A percentile compares a stretch with the other conserved stretches of the same genome.
phyloP scores from a whole-genome alignment of 1,140 invertebrate genomes.

The Drosophila dunni region DNA sequence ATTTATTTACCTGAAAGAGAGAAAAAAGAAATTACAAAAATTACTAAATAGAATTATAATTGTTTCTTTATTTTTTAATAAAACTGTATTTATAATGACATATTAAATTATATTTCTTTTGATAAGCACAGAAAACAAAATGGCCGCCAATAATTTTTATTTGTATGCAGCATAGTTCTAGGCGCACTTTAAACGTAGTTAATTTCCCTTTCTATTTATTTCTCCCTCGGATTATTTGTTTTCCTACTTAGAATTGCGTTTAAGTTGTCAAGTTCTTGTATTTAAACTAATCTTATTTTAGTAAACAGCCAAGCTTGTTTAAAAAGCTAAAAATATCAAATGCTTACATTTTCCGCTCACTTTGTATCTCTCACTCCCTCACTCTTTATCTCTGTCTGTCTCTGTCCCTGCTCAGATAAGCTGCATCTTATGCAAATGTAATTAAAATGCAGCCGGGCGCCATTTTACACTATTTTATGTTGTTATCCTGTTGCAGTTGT shows the following conservation, averaged over 20 bases:
- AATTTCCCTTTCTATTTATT: no score
- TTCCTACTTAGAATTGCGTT: background rate
- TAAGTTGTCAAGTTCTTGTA: background rate
- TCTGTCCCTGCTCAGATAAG: conserved; percentile 40
- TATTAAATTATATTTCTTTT: no score
- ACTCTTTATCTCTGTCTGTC: background rate
- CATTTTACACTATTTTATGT: conserved; percentile 56
- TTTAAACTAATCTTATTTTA: background rate
- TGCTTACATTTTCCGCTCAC: conserved; percentile 1
- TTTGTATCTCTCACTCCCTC: background rate
- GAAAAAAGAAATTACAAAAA: background rate
- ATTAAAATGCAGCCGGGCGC: conserved; percentile 53
- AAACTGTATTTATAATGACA: no score
- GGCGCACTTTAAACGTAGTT: no score
- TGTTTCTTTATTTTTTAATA: no score
- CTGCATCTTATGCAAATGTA: conserved; percentile 60
- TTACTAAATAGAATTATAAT: background rate
- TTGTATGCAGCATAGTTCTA: no score
- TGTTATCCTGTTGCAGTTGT: conserved; percentile 24
- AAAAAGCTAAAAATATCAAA: conserved; percentile 15
- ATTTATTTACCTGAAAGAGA: conserved; percentile 60
- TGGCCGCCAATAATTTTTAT: no score
- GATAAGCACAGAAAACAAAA: no score
- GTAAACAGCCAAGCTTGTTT: conserved; percentile 3
- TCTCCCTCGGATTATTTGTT: background rate